Evolutionary conservation across 2,797 vertebrate genomes (phyloP), one percentile per base, ranked within the genome.

Genomic region (Hydrophis major): DNA sequence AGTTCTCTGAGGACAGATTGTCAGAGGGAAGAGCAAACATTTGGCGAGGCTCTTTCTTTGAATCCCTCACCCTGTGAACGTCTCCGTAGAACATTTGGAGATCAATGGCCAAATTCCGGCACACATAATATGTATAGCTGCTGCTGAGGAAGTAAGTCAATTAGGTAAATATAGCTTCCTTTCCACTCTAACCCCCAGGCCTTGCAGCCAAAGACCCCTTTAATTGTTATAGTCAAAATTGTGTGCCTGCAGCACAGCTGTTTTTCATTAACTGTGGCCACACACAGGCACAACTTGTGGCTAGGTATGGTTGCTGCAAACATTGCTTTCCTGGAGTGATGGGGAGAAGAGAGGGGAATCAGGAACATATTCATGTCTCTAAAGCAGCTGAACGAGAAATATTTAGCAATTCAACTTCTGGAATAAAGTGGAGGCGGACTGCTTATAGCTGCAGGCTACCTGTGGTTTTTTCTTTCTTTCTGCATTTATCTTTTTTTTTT

Each of bases 91-190:
- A 91, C 87, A 87, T n/a, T 93, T 42, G 4, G 94, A 86, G 90
- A 66, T 93, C 93, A 16, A 16, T 37, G 95, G 60, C 47, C 78
- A 91, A 55, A 57, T 78, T 86, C 53, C 18, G 74, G 10, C 94
- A 88, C 92, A 91, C 92, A 59, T 93, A 90, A 88, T 78, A 89
- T 95, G 93, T 93, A 94, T 94, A 91, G 88, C 91, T 90, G 60
- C 93, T 47, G 27, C 63, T 93, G 0, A 1, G 56, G 94, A 92
- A 95, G 87, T 83, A 86, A 95, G 89, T 87, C 92, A 6, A 96
- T 95, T 93, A 92, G 53, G 74, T 93, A 94, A 96, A 92, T 94
- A 86, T 93, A 90, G 93, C 96, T 93, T 94, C 74, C 95, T 86
- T 57, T 61, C 47, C 87, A 4, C 90, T 32, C 50, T 32, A 83